These are phyloP conservation scores for Drosophila teissieri DNA, from an alignment of 1,140 invertebrate species.

Conservation along the genomic window DNA sequence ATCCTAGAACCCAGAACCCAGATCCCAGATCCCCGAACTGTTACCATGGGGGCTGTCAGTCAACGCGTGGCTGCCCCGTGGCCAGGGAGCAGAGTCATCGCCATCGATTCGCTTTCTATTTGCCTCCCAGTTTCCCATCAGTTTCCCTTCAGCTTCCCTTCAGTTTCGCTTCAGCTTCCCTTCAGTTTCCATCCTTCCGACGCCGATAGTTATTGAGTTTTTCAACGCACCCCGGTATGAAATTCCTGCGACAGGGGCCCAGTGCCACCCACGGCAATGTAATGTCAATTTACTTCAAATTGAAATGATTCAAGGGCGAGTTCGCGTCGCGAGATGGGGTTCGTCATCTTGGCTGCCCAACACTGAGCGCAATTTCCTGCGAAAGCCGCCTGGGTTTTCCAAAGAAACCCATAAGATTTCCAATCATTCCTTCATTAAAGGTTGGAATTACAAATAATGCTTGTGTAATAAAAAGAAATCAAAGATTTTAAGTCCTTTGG, in stretches of 20 bases:
- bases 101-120: conserved; percentile 60
- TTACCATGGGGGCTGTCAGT: conserved; percentile 63
- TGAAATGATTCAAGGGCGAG: conserved; percentile 77
- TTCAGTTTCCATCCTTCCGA: conserved; percentile 17
- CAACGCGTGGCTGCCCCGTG: conserved; percentile 63
- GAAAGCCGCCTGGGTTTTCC: background rate
- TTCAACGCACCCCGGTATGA: conserved; percentile 11
- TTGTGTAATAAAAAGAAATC: too few species aligned
- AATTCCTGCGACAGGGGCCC: conserved; percentile 15
- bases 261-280: conserved; percentile 62
- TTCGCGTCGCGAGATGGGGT: conserved; percentile 31
- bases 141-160: background rate
- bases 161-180: background rate
- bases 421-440: too few species aligned
- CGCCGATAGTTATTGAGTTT: conserved; percentile 77
- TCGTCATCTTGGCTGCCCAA: conserved; percentile 6
- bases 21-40: conserved; percentile 30
- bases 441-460: too few species aligned
- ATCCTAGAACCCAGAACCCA: conserved; percentile 10
- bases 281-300: conserved; percentile 78
- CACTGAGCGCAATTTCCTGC: conserved; percentile 1
- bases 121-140: background rate
- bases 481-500: background rate
- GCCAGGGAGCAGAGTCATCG: conserved; percentile 42
- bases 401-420: background rate